Percentiles rank a stretch among this genome's conserved stretches.
Conservation (phyloP, 2,113 vertebrate genomes). For the Muntiacus reevesi region DNA sequence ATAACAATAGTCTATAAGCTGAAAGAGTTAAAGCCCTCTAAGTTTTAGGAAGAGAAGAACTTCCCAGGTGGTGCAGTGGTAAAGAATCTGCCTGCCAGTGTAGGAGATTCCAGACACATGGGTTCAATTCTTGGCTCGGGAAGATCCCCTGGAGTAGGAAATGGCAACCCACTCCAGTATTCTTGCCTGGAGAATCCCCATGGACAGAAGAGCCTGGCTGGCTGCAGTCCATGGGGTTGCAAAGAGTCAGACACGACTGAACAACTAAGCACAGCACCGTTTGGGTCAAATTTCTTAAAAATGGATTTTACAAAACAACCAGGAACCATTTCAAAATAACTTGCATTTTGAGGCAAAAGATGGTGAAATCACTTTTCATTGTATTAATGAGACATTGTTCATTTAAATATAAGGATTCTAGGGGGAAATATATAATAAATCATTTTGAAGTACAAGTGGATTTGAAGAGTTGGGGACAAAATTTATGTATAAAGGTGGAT, state of each 20-base stretch:
- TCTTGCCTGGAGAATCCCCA: neutral
- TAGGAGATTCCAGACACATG: neutral
- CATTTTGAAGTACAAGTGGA: neutral
- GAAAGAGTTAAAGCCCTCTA: neutral
- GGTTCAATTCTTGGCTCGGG: neutral
- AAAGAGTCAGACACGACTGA: neutral
- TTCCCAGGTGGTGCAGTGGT: neutral
- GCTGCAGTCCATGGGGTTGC: neutral
- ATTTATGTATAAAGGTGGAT: neutral
- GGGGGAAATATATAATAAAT: neutral
- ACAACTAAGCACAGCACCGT: neutral
- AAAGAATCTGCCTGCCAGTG: neutral
- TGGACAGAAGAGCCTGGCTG: neutral
- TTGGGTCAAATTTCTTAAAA: neutral
- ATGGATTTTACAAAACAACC: neutral
- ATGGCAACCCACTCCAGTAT: neutral
- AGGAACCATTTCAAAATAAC: neutral
- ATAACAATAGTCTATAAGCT: neutral
- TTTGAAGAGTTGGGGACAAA: neutral
- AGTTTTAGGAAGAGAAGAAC: neutral
- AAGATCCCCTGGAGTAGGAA: neutral
- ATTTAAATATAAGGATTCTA: neutral
- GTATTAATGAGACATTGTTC: neutral
- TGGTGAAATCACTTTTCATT: neutral
- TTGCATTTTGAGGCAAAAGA: constrained; percentile 1